phyloP scores from a whole-genome alignment of 2,797 vertebrate species.

The Ptychobarbus kaznakovi region DNA sequence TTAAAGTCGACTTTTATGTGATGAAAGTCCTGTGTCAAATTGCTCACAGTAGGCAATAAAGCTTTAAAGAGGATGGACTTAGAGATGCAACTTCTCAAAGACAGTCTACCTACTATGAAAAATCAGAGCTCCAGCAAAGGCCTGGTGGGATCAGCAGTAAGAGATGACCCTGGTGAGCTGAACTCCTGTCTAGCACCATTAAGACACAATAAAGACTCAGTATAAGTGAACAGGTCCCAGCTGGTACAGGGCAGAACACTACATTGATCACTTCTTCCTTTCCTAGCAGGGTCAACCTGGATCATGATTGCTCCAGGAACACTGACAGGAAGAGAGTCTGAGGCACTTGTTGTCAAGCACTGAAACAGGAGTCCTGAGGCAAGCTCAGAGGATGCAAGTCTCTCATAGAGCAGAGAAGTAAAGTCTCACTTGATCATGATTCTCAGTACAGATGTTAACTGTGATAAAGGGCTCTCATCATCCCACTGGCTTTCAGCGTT shows the following conservation, averaged over 20 bases:
- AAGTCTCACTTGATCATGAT: background rate
- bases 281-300: constrained; percentile 1
- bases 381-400: constrained; percentile 14
- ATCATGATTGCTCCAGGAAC: constrained; percentile 1
- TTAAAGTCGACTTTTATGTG: no score
- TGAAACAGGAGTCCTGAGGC: constrained; percentile 30
- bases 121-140: background rate
- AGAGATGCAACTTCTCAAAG: background rate
- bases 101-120: background rate
- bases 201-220: constrained; percentile 24
- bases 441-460: constrained; percentile 1
- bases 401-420: background rate
- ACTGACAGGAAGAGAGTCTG: constrained; percentile 5
- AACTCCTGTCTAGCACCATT: constrained; percentile 32
- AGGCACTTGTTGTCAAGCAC: constrained; percentile 18
- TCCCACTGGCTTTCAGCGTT: constrained; percentile 2
- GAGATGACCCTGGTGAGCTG: constrained; percentile 9
- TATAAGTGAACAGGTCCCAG: constrained; percentile 33
- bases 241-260: constrained; percentile 16
- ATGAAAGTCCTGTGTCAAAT: background rate
- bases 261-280: constrained; percentile 16
- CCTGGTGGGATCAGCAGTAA: background rate
- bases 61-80: background rate
- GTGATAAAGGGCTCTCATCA: background rate
- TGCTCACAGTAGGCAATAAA: background rate